phyloP scores from a whole-genome alignment of 2,113 vertebrate species.

The Sterna hirundo region DNA sequence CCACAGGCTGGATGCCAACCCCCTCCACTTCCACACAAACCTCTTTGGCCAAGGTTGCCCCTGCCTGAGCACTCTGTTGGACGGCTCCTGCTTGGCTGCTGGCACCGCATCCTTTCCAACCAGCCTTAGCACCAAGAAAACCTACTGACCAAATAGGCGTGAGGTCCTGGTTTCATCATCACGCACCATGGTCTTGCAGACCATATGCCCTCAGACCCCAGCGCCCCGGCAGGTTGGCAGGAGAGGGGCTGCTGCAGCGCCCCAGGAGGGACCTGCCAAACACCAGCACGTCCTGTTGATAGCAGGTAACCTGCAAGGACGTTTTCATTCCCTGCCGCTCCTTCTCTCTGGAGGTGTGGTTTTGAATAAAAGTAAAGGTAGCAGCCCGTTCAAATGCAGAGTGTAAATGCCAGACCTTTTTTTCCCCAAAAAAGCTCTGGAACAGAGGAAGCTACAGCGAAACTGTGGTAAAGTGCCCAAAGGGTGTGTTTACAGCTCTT shows the following conservation, averaged over 20 bases:
- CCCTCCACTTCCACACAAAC: neutral
- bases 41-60: neutral
- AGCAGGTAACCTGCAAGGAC: rapidly evolving
- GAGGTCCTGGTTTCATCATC: neutral
- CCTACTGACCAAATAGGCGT: neutral
- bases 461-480: neutral
- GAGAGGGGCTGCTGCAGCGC: neutral
- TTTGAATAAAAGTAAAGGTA: neutral
- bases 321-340: neutral
- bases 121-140: neutral
- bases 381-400: neutral
- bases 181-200: neutral
- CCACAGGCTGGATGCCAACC: neutral
- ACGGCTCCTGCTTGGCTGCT: neutral
- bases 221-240: too few relatives aligned
- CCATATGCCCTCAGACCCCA: neutral
- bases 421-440: neutral
- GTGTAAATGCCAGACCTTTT: neutral
- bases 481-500: neutral
- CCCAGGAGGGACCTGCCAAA: neutral
- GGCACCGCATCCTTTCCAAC: rapidly evolving
- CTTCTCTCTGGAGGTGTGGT: neutral
- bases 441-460: neutral
- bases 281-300: rapidly evolving
- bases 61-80: neutral